phyloP scores from a whole-genome alignment of 1,140 invertebrate species.

The Drosophila tani region DNA sequence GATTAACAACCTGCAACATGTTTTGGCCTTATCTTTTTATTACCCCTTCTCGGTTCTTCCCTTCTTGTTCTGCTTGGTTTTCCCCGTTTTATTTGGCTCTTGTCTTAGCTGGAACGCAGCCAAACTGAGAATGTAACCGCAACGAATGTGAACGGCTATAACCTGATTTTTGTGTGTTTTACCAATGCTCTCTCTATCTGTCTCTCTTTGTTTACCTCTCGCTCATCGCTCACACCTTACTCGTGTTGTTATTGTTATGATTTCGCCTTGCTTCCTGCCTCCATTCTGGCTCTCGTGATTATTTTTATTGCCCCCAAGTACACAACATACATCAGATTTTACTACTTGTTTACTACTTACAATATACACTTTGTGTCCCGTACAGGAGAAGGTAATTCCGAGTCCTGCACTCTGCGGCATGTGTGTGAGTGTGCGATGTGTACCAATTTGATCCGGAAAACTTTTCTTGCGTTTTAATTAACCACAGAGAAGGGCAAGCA shows the following conservation, averaged over 20 bases:
- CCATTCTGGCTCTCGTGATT: constrained; percentile 35
- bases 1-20: constrained; percentile 63
- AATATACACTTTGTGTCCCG: constrained; percentile 23
- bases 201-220: constrained; percentile 3
- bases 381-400: constrained; percentile 8
- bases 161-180: constrained; percentile 50
- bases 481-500: constrained; percentile 34
- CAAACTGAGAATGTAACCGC: constrained; percentile 54
- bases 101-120: constrained; percentile 46
- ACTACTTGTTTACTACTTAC: constrained; percentile 52
- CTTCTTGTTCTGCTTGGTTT: not conserved
- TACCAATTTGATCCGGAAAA: constrained; percentile 31
- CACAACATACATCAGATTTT: constrained; percentile 53
- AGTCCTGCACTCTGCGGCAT: constrained; percentile 6
- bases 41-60: not conserved
- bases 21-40: constrained; percentile 46
- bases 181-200: constrained; percentile 6
- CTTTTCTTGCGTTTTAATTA: constrained; percentile 61
- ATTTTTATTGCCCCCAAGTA: constrained; percentile 48
- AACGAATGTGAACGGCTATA: constrained; percentile 45
- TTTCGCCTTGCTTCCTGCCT: constrained; percentile 40
- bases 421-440: constrained; percentile 10
- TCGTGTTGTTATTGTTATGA: constrained; percentile 46
- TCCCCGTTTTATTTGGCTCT: constrained; percentile 14
- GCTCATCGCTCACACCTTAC: constrained; percentile 25